Percentiles rank a stretch among this genome's conserved stretches.
Evolutionary conservation across 1,140 invertebrate genomes (phyloP).

Genomic region (Vanessa atalanta): DNA sequence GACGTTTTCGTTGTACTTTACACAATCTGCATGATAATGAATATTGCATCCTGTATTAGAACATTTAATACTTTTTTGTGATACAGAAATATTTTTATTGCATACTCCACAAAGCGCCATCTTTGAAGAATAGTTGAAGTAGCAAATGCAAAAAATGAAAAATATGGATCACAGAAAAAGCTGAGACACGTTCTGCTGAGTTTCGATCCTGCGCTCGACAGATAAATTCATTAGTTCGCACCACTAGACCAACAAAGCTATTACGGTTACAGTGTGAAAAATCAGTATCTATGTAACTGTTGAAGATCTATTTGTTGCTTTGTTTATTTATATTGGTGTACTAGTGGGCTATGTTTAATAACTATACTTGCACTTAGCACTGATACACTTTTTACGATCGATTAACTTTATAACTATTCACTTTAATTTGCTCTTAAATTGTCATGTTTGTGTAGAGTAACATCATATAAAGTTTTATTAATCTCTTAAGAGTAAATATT

Average conservation of each 20-base stretch:
- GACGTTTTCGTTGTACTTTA: conserved; percentile 10
- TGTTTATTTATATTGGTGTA: conserved; percentile 11
- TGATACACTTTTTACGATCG: conserved; percentile 12
- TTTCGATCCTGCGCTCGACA: no score
- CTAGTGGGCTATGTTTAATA: conserved; percentile 11
- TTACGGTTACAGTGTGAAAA: background rate
- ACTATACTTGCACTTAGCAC: conserved; percentile 7
- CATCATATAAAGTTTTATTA: conserved; percentile 12
- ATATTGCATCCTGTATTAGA: background rate
- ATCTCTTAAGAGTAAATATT: conserved; percentile 8
- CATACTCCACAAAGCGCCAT: no score
- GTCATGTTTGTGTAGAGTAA: conserved; percentile 2
- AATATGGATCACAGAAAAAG: no score
- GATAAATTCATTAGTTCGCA: no score
- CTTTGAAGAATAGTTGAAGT: no score
- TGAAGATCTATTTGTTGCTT: conserved; percentile 6
- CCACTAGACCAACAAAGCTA: no score
- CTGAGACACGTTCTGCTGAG: no score
- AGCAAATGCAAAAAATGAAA: no score
- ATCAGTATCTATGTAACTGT: background rate
- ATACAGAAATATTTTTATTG: no score
- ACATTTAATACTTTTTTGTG: no score
- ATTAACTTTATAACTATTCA: conserved; percentile 13
- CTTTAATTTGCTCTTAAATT: conserved; percentile 10
- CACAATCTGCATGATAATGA: conserved; percentile 3